Base-by-base conservation (phyloP, 2,113 vertebrate genomes). In the Calypte anna region DNA sequence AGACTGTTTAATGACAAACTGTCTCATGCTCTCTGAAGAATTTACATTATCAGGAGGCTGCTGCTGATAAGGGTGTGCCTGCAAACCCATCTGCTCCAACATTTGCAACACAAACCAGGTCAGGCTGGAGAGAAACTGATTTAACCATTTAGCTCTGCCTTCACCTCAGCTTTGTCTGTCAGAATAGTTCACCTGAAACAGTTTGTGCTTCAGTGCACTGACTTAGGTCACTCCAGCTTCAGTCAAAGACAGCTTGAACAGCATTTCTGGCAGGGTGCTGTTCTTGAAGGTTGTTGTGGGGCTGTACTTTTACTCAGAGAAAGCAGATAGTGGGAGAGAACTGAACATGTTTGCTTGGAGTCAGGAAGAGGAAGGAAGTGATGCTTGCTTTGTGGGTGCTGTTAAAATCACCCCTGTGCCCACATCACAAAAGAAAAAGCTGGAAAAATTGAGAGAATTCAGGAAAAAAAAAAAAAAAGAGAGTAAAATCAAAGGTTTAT, bases 21-120 rank as follows among this genome's bases (percentile, higher is more conserved):
- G 74, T 53, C 88, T 92, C 88, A 12, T 83, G 93, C 79, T 96
- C 88, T 64, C 85, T 16, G 16, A 93, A 92, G 94, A 97, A 97
- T 95, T 76, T 51, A 38, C 46, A 3, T 92, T 96, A 96, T 96
- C 96, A 79, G 77, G 81, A 93, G 58, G 48, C 75, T 74, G 53
- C 89, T 86, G 93, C 93, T 95, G 96, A 97, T 96, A 96, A 95
- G 94, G 91, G 66, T 38, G 73, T 1, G 78, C 91, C 87, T 82
- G 91, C 79, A 77, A 88, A 54, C 61, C 88, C 91, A 86, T 94
- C 94, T 94, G 92, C 80, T 96, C 69, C 82, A 25, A 17, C 73
- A 2, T 30, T 75, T 87, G 81, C 82, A 91, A 85, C 5, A 73
- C 84, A 86, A 91, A 96, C 5, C 83, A 79, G 48, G 30, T 86